Percentiles rank a stretch among this genome's conserved stretches.
These are phyloP conservation scores for Parnassius mnemosyne DNA, from an alignment of 2,888 invertebrate genomes.

Conservation along the genomic window DNA sequence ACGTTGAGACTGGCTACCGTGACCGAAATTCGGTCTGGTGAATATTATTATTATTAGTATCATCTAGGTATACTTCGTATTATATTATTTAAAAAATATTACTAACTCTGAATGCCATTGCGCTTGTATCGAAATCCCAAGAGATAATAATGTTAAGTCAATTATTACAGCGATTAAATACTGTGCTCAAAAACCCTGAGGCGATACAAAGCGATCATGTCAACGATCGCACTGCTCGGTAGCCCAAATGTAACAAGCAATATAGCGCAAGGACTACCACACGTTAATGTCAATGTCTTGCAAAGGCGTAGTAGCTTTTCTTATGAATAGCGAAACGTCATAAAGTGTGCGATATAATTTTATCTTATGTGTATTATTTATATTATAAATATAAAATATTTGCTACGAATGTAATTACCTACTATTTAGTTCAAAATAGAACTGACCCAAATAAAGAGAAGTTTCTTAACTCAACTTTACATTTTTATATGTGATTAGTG, in stretches of 20 bases:
- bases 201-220: slow-evolving; percentile 33
- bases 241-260: slow-evolving; percentile 38
- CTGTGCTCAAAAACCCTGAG: slow-evolving; percentile 31
- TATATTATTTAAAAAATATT: background rate
- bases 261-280: slow-evolving; percentile 45
- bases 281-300: slow-evolving; percentile 33
- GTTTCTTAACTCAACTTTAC: too few relatives aligned
- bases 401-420: too few relatives aligned
- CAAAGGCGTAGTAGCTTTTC: background rate
- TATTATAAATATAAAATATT: too few relatives aligned
- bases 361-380: too few relatives aligned
- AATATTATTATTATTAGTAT: too few relatives aligned
- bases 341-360: background rate
- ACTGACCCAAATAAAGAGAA: too few relatives aligned
- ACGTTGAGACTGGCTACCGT: too few relatives aligned
- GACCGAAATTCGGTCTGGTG: too few relatives aligned
- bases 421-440: too few relatives aligned
- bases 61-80: too few relatives aligned
- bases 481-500: too few relatives aligned
- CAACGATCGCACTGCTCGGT: slow-evolving; percentile 40
- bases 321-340: background rate
- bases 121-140: slow-evolving; percentile 33
- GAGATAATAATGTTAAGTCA: slow-evolving; percentile 34
- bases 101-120: slow-evolving; percentile 46
- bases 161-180: slow-evolving; percentile 39